A percentile compares a stretch with the other conserved stretches of the same genome.
Evolutionary conservation across 1,140 invertebrate species (phyloP).

Genomic region (Zaprionus kolodkinae): DNA sequence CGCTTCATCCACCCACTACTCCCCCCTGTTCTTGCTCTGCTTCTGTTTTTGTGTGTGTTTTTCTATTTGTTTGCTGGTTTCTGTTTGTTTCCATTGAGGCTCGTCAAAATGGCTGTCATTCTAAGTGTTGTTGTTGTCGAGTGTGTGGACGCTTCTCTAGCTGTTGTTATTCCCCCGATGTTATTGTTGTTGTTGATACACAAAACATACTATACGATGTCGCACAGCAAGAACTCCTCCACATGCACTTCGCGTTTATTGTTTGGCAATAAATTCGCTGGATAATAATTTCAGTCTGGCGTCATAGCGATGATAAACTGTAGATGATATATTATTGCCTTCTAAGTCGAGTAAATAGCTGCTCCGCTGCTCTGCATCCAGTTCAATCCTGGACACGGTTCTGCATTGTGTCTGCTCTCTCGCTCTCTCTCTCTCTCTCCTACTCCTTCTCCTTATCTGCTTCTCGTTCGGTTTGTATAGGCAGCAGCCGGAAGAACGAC

Average conservation of each 20-base stretch:
- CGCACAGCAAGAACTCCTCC: conserved; percentile 28
- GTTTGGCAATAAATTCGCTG: conserved; percentile 82
- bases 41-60: background rate
- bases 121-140: conserved; percentile 56
- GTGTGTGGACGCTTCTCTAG: background rate
- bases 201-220: conserved; percentile 1
- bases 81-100: conserved; percentile 49
- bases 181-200: conserved; percentile 36
- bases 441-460: conserved; percentile 8
- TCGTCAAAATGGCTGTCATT: conserved; percentile 62
- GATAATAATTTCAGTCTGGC: conserved; percentile 84
- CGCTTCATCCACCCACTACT: no score
- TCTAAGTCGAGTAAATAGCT: conserved; percentile 79
- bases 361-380: conserved; percentile 24
- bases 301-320: conserved; percentile 84
- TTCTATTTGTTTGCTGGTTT: conserved; percentile 15
- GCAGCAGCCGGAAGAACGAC: conserved; percentile 37
- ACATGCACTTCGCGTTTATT: conserved; percentile 73
- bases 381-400: background rate
- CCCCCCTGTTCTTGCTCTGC: background rate
- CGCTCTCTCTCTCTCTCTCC: background rate
- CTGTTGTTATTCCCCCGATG: conserved; percentile 16
- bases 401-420: background rate
- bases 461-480: conserved; percentile 46
- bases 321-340: conserved; percentile 83